Conservation (phyloP, 1,140 invertebrate genomes). For the Meloidogyne chitwoodi region DNA sequence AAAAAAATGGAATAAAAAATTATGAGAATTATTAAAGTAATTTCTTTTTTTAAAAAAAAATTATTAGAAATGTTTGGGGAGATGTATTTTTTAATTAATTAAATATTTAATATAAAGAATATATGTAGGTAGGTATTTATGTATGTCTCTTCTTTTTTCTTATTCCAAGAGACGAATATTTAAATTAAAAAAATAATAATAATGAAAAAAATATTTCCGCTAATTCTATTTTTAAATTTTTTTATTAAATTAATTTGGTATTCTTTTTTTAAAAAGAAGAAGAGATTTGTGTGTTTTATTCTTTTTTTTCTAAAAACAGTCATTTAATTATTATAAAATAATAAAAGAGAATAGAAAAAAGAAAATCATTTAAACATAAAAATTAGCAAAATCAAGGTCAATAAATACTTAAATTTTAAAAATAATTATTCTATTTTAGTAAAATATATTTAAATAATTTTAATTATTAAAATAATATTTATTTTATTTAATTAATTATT, state of each 20-base stretch:
- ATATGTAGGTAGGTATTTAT: background rate
- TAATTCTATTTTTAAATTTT: background rate
- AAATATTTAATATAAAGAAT: too few species aligned
- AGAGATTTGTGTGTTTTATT: background rate
- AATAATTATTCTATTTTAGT: too few species aligned
- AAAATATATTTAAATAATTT: too few species aligned
- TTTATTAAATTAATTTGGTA: slow-evolving; percentile 1
- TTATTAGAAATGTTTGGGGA: too few species aligned
- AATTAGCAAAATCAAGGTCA: background rate
- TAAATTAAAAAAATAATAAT: background rate
- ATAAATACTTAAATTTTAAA: background rate
- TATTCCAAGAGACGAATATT: background rate
- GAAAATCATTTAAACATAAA: background rate
- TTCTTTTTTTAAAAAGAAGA: background rate
- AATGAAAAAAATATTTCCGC: background rate
- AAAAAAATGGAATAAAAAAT: too few species aligned
- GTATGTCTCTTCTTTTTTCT: background rate
- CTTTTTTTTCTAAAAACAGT: background rate
- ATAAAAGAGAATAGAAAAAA: background rate
- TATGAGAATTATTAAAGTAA: too few species aligned
- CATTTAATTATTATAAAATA: background rate
- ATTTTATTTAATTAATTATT: too few species aligned
- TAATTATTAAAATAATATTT: too few species aligned
- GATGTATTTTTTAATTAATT: too few species aligned
- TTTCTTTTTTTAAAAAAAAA: too few species aligned